Evolutionary conservation across 1,140 invertebrate species (phyloP).

Genomic region (Rhopalosiphum padi): DNA sequence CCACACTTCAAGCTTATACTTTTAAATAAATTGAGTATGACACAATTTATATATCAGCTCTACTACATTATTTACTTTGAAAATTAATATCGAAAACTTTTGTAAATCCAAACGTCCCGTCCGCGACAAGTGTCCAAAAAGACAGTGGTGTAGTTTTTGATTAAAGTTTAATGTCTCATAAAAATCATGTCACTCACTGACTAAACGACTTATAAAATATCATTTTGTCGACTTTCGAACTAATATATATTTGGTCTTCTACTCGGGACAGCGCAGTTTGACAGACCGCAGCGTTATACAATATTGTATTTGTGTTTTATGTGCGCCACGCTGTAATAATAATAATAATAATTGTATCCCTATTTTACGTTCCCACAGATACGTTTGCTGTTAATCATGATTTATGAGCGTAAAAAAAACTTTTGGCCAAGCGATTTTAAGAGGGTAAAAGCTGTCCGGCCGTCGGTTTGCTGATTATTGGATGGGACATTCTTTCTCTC

Average conservation of each 20-base stretch:
- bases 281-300: background rate
- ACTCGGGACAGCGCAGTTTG: background rate
- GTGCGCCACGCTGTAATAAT: background rate
- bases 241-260: background rate
- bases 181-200: background rate
- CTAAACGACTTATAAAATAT: background rate
- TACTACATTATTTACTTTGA: background rate
- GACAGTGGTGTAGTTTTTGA: background rate
- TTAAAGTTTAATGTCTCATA: background rate
- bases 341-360: conserved; percentile 45
- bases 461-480: conserved; percentile 38
- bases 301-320: conserved; percentile 21
- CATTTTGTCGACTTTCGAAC: background rate
- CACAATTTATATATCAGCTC: background rate
- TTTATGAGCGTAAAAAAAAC: conserved; percentile 48
- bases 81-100: conserved; percentile 11
- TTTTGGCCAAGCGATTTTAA: conserved; percentile 37
- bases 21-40: background rate
- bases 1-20: background rate
- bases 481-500: conserved; percentile 48
- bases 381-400: conserved; percentile 48
- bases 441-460: conserved; percentile 43
- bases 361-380: conserved; percentile 22
- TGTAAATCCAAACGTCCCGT: background rate
- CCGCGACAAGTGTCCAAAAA: background rate